A percentile compares a stretch with the other conserved stretches of the same genome.
These are phyloP conservation scores for Sebastes steindachneri DNA, from an alignment of 2,797 vertebrate genomes.

Conservation along the genomic window DNA sequence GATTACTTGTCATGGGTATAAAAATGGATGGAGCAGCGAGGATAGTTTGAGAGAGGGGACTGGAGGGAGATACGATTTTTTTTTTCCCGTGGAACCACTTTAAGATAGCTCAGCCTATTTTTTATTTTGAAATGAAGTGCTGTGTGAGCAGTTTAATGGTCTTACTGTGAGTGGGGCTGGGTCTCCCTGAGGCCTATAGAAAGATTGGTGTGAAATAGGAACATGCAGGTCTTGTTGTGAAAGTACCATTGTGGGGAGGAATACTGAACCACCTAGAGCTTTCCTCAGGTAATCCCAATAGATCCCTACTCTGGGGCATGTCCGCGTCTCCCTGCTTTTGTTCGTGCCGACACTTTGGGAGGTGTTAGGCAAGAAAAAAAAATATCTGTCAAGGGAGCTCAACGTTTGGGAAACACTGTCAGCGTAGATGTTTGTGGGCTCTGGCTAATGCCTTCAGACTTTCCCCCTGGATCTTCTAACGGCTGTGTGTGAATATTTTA, in stretches of 20 bases:
- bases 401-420: constrained; percentile 77
- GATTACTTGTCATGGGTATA: constrained; percentile 83
- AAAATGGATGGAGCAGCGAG: constrained; percentile 77
- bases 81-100: constrained; percentile 67
- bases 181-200: constrained; percentile 66
- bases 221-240: constrained; percentile 64
- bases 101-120: constrained; percentile 75
- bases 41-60: constrained; percentile 69
- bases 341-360: constrained; percentile 66
- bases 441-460: constrained; percentile 78
- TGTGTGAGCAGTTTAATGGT: constrained; percentile 80
- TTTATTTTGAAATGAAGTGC: constrained; percentile 78
- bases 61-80: constrained; percentile 73
- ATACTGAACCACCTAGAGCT: constrained; percentile 59
- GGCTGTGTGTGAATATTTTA: constrained; percentile 82
- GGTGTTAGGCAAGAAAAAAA: constrained; percentile 67
- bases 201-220: constrained; percentile 77
- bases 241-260: constrained; percentile 54
- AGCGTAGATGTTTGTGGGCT: constrained; percentile 75
- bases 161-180: constrained; percentile 64
- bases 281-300: constrained; percentile 68
- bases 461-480: constrained; percentile 76
- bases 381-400: constrained; percentile 71
- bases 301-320: constrained; percentile 65
- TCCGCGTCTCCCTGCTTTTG: constrained; percentile 68